Conservation (phyloP, 2,888 invertebrate genomes). For the Euplexia lucipara region DNA sequence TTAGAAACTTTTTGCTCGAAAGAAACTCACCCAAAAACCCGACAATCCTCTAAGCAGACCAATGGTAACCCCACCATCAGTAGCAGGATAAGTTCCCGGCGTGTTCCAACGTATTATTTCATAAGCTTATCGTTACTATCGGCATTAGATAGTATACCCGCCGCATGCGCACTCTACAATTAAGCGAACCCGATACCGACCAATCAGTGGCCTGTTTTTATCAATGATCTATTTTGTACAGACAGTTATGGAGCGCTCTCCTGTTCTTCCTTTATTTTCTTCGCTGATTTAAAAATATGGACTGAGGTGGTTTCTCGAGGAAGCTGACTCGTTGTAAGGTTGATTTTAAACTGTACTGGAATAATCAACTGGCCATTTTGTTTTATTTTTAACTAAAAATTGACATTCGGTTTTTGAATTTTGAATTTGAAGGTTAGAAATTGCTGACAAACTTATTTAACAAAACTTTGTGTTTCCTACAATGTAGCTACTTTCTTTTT, state of each 20-base stretch:
- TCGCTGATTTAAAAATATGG: slow-evolving; percentile 60
- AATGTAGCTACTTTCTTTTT: too few relatives aligned
- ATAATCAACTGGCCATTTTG: too few relatives aligned
- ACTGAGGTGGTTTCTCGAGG: slow-evolving; percentile 36
- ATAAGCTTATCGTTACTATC: slow-evolving; percentile 78
- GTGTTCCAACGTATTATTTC: slow-evolving; percentile 74
- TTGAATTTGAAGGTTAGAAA: too few relatives aligned
- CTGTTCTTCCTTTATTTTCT: slow-evolving; percentile 63
- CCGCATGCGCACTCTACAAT: slow-evolving; percentile 76
- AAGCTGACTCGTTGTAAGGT: slow-evolving; percentile 11
- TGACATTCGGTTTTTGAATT: too few relatives aligned
- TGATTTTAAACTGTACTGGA: neutral
- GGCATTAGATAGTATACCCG: slow-evolving; percentile 71
- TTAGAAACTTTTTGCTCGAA: slow-evolving; percentile 2
- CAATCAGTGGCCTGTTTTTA: slow-evolving; percentile 78
- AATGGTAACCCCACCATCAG: slow-evolving; percentile 39
- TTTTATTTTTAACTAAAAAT: too few relatives aligned
- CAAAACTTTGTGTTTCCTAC: too few relatives aligned
- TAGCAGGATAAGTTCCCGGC: slow-evolving; percentile 58
- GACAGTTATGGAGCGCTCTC: slow-evolving; percentile 65
- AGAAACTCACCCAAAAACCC: slow-evolving; percentile 8
- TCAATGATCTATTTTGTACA: slow-evolving; percentile 75
- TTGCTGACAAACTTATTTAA: too few relatives aligned
- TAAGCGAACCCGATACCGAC: slow-evolving; percentile 74
- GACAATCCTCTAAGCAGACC: neutral